Base-by-base conservation (phyloP, 1,140 invertebrate genomes). In the Drosophila bifasciata region DNA sequence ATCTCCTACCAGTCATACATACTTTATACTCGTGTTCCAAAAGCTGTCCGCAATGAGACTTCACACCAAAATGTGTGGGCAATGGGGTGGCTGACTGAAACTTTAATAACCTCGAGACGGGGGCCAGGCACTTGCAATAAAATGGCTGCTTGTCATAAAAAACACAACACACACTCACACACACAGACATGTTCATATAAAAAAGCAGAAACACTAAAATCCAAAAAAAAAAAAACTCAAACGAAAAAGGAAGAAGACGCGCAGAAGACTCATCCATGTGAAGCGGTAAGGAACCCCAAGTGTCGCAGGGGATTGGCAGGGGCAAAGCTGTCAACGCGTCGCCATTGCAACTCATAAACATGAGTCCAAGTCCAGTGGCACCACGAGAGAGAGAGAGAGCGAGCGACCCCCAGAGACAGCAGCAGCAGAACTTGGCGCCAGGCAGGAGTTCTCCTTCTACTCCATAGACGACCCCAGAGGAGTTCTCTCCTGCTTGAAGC, bases 331-430 rank as follows among this genome's bases (percentile, higher is more conserved):
- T 84, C 79, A 85, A 46, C 71, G 72, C 76, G 67, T 85, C 76
- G 79, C 80, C 80, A 79, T 58, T 76, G 80, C 80, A 76, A 58
- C 79, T 76, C 80, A 79, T 84, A 79, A 79, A 76, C 79, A 85
- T 71, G 79, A 63, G 66, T 19, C 25, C 28, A 51, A 43, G 19
- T 15, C 57, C 49, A n/a, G 15, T 19, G 40, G 9, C 43, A 7
- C 28, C 28, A 32, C 25, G 5, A 32, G 28, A 11, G 25, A 8
- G 7, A 28, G 25, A 28, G 25, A 8, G 25, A 9, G 25, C 0
- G 28, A 32, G 8, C 0, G 28, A 32, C 0, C 28, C 28, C 28
- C 28, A 2, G 28, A 32, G 28, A 32, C 28, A 9, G 8, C 28
- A 32, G 8, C 28, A 32, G 32, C 3, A 3, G 9, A n/a, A n/a